Conservation (phyloP, 2,797 vertebrate genomes). For the Threskiornis aethiopicus region DNA sequence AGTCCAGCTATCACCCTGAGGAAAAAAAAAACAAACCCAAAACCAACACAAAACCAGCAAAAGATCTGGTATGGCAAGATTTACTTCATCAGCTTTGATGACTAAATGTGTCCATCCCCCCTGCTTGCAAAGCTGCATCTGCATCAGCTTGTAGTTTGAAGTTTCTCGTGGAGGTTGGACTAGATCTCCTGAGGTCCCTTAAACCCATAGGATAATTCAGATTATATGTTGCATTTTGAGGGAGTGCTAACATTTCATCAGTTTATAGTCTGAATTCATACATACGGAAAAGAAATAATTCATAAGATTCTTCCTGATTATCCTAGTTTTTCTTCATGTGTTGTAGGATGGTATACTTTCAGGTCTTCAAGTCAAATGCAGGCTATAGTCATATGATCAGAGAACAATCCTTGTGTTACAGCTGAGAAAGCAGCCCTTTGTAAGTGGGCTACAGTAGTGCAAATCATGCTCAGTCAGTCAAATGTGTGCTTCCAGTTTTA, state of each 20-base stretch:
- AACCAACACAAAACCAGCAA: background rate
- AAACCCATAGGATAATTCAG: background rate
- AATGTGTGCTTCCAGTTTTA: background rate
- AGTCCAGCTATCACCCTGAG: background rate
- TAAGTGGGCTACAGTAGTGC: background rate
- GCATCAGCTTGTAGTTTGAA: background rate
- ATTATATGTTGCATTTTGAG: background rate
- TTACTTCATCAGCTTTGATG: background rate
- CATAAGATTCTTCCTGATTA: background rate
- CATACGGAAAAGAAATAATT: rapidly evolving
- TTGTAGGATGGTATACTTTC: background rate
- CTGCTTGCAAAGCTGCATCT: background rate
- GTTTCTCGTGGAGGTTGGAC: background rate
- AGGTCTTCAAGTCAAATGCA: background rate
- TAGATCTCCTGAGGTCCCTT: background rate
- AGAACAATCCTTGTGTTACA: background rate
- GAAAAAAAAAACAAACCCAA: background rate
- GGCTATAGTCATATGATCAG: background rate
- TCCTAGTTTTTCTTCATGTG: background rate
- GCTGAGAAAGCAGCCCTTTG: background rate
- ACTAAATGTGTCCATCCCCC: background rate
- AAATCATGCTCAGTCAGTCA: background rate
- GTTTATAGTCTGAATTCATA: background rate
- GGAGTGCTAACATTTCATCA: background rate
- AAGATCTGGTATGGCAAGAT: background rate